Evolutionary conservation across 2,888 invertebrate genomes (phyloP), one percentile per base, ranked within the genome.

Genomic region (Heliconius ismenius): DNA sequence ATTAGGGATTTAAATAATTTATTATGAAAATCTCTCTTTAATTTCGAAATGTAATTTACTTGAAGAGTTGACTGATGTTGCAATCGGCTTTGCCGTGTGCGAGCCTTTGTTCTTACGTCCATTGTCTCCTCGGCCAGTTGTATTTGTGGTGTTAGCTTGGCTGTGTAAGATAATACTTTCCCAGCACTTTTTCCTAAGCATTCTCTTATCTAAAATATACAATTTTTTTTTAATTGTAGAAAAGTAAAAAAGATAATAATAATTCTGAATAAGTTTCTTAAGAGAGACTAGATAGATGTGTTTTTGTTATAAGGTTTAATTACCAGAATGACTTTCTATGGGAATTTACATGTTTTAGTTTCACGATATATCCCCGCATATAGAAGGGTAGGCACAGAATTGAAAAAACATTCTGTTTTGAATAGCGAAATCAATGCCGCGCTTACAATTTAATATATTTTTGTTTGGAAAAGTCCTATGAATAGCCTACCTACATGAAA

Each of bases 181-280:
- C 81, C 82, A 2, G 92, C 91, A 74, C 88, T 87, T 69, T 85
- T 81, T 2, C 90, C 90, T 10, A 87, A 84, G 81, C 93, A 93
- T 82, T 92, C 92, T 75, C 89, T 86, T 39, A 93, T 85, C 93
- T 93, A 81, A 70, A 76, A 73, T 36, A 15, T 18, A 24, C 3
- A 65, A n/a, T 65, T 0, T 24, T 1, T 3, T 65, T 39, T 39
- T n/a, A 24, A 24, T 39, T 65, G 4, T 13, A 65, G 6, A 39
- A 39, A 65, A 36, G 1, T 21, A 7, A 36, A 24, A 39, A 39
- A 36, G 36, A 36, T 36, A 24, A 24, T 1, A 39, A 13, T 24
- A n/a, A 3, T 65, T 24, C 65, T 24, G 2, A n/a, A 39, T 2
- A 65, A 36, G 24, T 39, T 39, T 65, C 39, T 39, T 65, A 24